A percentile compares a stretch with the other conserved stretches of the same genome.
Conservation (phyloP, 2,797 vertebrate species). For the Phrynocephalus guinanensis region DNA sequence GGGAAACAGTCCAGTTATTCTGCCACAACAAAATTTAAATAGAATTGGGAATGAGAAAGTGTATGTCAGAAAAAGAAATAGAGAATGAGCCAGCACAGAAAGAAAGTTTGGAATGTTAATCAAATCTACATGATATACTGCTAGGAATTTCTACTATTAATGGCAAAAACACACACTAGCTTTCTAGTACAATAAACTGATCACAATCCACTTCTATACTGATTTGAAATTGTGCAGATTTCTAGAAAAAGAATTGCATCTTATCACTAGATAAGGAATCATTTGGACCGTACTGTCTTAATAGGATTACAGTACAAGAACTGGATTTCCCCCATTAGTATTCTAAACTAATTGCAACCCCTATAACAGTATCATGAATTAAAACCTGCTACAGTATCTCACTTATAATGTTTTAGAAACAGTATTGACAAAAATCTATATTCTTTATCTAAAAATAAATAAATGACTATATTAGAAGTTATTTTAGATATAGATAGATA, state of each 20-base stretch:
- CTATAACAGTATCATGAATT: background rate
- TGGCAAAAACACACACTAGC: background rate
- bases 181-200: background rate
- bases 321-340: too few species aligned
- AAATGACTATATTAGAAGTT: too few species aligned
- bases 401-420: background rate
- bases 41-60: too few species aligned
- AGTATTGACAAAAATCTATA: background rate
- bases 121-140: background rate
- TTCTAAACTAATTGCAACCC: too few species aligned
- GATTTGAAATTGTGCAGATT: background rate
- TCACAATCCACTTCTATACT: background rate
- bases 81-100: background rate
- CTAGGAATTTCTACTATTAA: background rate
- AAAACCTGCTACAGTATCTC: too few species aligned
- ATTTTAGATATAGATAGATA: too few species aligned
- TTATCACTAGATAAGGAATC: background rate
- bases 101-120: too few species aligned
- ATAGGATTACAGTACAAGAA: background rate
- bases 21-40: too few species aligned
- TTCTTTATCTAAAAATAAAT: background rate
- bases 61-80: background rate
- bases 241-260: too few species aligned
- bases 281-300: background rate
- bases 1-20: background rate